These are phyloP conservation scores for Phytoseiulus persimilis DNA, from an alignment of 2,888 invertebrate species.

Conservation along the genomic window DNA sequence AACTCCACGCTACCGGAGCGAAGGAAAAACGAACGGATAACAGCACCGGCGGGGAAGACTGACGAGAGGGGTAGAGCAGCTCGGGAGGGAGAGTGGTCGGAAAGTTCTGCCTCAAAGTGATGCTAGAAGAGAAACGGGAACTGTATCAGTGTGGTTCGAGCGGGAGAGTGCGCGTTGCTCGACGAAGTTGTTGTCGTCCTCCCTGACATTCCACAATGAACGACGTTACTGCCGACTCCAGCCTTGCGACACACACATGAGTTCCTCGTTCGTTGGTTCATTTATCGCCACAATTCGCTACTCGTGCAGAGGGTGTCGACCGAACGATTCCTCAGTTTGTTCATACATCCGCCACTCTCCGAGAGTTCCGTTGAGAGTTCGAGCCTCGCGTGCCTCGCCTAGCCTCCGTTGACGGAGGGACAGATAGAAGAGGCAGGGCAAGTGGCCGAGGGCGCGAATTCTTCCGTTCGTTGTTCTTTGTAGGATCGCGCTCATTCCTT, in stretches of 20 bases:
- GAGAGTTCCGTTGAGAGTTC: neutral
- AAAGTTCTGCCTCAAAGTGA: too few species aligned
- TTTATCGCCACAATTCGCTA: slow-evolving; percentile 34
- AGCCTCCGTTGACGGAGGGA: neutral
- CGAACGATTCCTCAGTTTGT: neutral
- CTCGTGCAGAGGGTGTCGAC: neutral
- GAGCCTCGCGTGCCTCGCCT: neutral
- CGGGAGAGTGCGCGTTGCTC: too few species aligned
- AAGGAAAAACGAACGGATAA: too few species aligned
- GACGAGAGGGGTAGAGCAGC: too few species aligned
- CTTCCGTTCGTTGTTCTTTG: neutral
- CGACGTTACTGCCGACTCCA: neutral
- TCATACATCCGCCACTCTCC: neutral
- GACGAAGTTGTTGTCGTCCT: too few species aligned
- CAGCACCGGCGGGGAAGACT: too few species aligned
- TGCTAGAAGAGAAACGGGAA: too few species aligned
- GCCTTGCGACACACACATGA: neutral
- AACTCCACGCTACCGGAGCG: too few species aligned
- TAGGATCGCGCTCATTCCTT: neutral
- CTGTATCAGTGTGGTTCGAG: too few species aligned
- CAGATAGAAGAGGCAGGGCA: neutral
- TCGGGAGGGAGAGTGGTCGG: too few species aligned
- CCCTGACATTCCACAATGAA: neutral
- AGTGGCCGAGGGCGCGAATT: neutral
- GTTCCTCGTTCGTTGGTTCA: slow-evolving; percentile 21